Conservation (phyloP, 64 coral and sea anemone genomes). For the Platygyra sinensis region DNA sequence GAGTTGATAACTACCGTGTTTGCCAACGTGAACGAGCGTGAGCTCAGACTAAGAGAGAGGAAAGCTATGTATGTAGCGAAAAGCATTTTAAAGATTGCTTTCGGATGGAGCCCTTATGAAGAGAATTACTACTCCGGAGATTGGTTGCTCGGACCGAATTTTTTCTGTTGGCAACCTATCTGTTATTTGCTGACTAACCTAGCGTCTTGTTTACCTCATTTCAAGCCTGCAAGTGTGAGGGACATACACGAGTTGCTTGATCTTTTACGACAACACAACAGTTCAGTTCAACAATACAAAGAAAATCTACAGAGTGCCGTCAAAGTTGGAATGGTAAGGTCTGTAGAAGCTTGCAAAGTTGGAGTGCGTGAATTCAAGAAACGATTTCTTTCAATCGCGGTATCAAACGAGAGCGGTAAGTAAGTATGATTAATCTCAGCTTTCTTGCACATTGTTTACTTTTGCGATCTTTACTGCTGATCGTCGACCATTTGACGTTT, state of each 20-base stretch:
- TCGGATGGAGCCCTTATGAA: slow-evolving; percentile 30
- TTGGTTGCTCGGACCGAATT: slow-evolving; percentile 2
- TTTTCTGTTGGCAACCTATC: slow-evolving; percentile 8
- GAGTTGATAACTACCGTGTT: not conserved
- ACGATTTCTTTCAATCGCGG: not conserved
- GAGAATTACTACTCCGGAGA: not conserved
- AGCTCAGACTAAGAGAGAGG: not conserved
- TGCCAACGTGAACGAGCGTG: not conserved
- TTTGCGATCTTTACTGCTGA: not conserved
- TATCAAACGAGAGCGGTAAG: not conserved
- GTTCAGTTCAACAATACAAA: not conserved
- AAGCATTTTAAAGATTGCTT: not conserved
- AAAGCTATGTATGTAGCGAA: slow-evolving; percentile 13
- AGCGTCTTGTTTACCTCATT: not conserved
- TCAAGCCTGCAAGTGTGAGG: not conserved
- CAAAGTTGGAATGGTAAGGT: not conserved
- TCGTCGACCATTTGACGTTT: not conserved
- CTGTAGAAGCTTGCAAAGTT: not conserved
- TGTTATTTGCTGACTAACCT: not conserved
- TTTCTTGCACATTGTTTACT: not conserved
- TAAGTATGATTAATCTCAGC: not conserved
- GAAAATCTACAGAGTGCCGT: not conserved
- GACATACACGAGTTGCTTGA: not conserved
- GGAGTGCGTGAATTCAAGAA: slow-evolving; percentile 17
- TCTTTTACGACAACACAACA: not conserved